Base-by-base conservation (phyloP, 2,797 vertebrate genomes). In the Periophthalmus magnuspinnatus region DNA sequence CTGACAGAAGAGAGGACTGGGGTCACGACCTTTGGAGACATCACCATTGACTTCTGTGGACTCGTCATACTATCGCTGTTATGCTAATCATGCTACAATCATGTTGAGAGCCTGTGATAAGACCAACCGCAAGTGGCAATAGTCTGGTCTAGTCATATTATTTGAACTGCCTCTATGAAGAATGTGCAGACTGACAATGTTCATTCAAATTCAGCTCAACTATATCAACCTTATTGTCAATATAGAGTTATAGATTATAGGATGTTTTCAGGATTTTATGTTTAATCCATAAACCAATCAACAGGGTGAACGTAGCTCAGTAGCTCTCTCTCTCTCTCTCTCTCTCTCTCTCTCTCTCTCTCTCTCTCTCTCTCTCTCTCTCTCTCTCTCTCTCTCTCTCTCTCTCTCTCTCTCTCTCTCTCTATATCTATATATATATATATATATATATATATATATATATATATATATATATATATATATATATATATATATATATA, bases 71-170 rank as follows among this genome's bases (percentile, higher is more conserved):
- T 70, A 88, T 86, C 76, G 81, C 76, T 76, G 72, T 82, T 81
- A 83, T 71, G 78, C 79, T 89, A 88, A 90, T 89, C 78, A 81
- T 69, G 71, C 80, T 66, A 72, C 77, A 85, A 86, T 92, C 87
- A 86, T 80, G 82, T 84, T 86, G 77, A 88, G 84, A 86, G 84
- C 66, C 74, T 61, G 76, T 85, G 83, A 86, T 89, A 74, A 84
- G 80, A 81, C 80, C 83, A 84, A 89, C 13, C 24, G 6, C 55
- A 32, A 76, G 82, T 62, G 85, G 86, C 77, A 87, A 41, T 54
- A 77, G 83, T 86, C 87, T 78, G 69, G 70, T 82, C 79, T 67
- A 71, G 81, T 89, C 84, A 81, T 57, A 47, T 72, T 75, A 70
- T 83, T 82, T 89, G 68, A 80, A 11, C n/a, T 5, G 52, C 70